These are phyloP conservation scores for Dryococelus australis DNA, from an alignment of 2,888 invertebrate genomes.

Conservation along the genomic window DNA sequence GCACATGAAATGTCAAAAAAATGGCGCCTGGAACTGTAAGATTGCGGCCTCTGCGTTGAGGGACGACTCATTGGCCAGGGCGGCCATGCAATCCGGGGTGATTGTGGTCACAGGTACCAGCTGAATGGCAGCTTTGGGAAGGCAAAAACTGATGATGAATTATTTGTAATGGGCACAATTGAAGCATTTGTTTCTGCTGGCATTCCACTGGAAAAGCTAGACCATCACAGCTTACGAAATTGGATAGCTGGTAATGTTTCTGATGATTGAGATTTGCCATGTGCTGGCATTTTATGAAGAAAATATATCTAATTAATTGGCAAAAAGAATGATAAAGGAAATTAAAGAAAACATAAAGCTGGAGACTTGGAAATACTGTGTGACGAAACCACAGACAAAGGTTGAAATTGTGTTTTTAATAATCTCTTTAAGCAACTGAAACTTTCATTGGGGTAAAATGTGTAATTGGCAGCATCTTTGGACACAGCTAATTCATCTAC, in stretches of 20 bases:
- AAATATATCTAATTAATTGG: neutral
- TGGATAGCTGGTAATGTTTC: neutral
- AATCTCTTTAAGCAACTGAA: neutral
- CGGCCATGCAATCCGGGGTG: too few species aligned
- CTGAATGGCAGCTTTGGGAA: too few species aligned
- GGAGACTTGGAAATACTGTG: neutral
- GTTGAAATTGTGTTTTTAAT: neutral
- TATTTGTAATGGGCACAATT: neutral
- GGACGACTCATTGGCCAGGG: too few species aligned
- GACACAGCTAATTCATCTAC: neutral
- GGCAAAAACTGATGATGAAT: neutral
- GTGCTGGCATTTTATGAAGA: neutral
- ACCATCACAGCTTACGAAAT: neutral
- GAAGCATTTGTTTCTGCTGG: neutral
- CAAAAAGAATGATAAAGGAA: neutral
- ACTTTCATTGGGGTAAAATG: neutral
- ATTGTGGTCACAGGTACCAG: too few species aligned
- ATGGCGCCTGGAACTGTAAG: too few species aligned
- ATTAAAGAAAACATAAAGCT: neutral
- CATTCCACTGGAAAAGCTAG: neutral
- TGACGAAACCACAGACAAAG: neutral
- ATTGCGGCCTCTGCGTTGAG: too few species aligned
- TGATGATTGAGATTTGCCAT: neutral
- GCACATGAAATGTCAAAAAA: neutral
- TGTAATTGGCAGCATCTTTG: neutral